Percentiles rank a stretch among this genome's conserved stretches.
Conservation (phyloP, 2,888 invertebrate species). For the Pomacea canaliculata region DNA sequence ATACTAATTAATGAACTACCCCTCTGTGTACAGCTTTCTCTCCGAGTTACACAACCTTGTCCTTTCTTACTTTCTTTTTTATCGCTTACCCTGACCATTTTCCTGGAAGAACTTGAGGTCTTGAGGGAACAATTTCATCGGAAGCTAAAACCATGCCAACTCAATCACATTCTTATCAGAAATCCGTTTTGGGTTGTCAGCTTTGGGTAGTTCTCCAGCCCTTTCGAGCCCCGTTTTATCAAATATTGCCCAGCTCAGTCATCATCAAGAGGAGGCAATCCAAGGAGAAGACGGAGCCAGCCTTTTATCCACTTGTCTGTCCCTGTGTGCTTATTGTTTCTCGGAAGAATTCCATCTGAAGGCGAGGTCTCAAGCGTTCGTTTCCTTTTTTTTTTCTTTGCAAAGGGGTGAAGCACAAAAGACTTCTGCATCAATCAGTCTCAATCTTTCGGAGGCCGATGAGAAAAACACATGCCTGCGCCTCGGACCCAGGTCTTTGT, state of each 20-base stretch:
- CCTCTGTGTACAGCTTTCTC: no score
- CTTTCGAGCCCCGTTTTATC: not conserved
- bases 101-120: not conserved
- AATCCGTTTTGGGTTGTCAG: slow-evolving; percentile 3
- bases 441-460: not conserved
- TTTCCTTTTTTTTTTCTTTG: not conserved
- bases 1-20: no score
- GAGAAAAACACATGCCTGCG: not conserved
- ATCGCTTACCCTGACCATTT: not conserved
- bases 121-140: slow-evolving; percentile 2
- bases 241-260: not conserved
- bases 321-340: not conserved
- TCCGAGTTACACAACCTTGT: not conserved
- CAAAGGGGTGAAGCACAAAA: not conserved
- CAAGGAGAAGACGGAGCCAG: not conserved
- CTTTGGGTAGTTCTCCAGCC: not conserved
- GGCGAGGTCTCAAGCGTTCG: not conserved
- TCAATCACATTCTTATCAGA: slow-evolving; percentile 1
- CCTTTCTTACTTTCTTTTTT: not conserved
- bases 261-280: not conserved
- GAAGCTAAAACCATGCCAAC: not conserved
- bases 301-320: slow-evolving; percentile 1
- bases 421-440: not conserved
- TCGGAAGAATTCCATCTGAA: not conserved
- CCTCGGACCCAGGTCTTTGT: not conserved